A percentile compares a stretch with the other conserved stretches of the same genome.
Evolutionary conservation across 1,140 invertebrate species (phyloP).

Genomic region (Ostrea edulis): DNA sequence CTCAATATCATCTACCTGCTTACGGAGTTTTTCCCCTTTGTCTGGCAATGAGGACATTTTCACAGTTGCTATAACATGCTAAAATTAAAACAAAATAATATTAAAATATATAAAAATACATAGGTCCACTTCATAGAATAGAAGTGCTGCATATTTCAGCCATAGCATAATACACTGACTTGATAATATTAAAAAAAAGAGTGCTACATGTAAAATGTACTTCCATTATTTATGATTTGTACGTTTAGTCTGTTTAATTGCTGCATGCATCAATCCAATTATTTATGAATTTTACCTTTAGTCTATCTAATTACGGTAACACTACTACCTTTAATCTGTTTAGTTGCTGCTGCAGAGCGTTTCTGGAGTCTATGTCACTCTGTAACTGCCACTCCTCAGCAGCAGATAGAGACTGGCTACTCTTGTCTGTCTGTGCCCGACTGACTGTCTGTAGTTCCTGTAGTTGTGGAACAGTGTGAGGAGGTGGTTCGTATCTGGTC

Average conservation of each 20-base stretch:
- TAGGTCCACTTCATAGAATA: no score
- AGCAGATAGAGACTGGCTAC: slow-evolving; percentile 30
- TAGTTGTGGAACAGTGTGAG: not conserved
- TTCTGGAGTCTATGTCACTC: slow-evolving; percentile 54
- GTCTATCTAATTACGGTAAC: slow-evolving; percentile 57
- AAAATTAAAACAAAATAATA: slow-evolving; percentile 43
- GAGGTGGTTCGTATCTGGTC: slow-evolving; percentile 42
- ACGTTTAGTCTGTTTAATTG: slow-evolving; percentile 62
- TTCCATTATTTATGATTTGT: not conserved
- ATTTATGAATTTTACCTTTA: slow-evolving; percentile 56
- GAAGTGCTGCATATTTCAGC: no score
- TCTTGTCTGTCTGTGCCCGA: slow-evolving; percentile 37
- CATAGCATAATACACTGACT: not conserved
- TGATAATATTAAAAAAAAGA: not conserved
- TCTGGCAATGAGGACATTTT: slow-evolving; percentile 70
- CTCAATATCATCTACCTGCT: slow-evolving; percentile 67
- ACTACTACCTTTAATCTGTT: no score
- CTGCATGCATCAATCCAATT: no score
- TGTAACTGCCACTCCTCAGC: slow-evolving; percentile 51
- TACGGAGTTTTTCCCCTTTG: slow-evolving; percentile 69
- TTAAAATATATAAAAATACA: no score
- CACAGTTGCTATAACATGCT: slow-evolving; percentile 61
- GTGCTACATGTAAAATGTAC: not conserved
- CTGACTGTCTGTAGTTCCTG: not conserved
- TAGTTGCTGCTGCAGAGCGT: slow-evolving; percentile 50